phyloP scores from a whole-genome alignment of 2,888 invertebrate genomes.

The Cheilosia vernalis region DNA sequence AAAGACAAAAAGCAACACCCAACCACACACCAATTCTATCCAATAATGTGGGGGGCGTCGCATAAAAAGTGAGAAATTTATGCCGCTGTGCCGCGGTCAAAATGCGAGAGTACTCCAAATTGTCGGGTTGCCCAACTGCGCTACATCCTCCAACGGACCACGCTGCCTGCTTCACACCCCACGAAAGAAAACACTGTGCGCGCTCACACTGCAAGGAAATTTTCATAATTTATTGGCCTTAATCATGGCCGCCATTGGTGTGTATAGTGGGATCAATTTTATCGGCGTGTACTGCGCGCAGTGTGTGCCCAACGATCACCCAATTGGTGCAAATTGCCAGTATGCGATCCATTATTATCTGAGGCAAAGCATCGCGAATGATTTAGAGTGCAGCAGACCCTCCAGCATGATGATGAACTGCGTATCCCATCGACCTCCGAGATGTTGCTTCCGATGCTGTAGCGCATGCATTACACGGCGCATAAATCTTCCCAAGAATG shows the following conservation, averaged over 20 bases:
- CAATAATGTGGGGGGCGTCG: conserved; percentile 68
- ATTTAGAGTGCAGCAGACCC: conserved; percentile 70
- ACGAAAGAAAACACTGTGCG: conserved; percentile 21
- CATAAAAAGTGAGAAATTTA: conserved; percentile 57
- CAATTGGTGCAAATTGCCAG: conserved; percentile 75
- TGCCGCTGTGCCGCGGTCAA: conserved; percentile 56
- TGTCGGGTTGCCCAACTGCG: conserved; percentile 36
- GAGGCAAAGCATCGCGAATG: conserved; percentile 64
- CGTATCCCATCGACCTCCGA: conserved; percentile 64
- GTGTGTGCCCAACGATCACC: conserved; percentile 65
- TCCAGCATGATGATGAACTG: conserved; percentile 74
- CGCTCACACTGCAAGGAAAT: conserved; percentile 26
- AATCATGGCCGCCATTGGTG: conserved; percentile 71
- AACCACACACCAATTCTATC: conserved; percentile 51
- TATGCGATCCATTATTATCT: conserved; percentile 70
- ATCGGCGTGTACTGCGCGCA: conserved; percentile 26
- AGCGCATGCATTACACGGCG: conserved; percentile 14
- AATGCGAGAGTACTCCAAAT: conserved; percentile 31
- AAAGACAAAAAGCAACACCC: background rate
- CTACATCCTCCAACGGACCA: conserved; percentile 43
- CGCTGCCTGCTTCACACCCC: conserved; percentile 59
- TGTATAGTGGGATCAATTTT: conserved; percentile 71
- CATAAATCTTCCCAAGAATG: conserved; percentile 59
- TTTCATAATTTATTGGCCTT: conserved; percentile 74
- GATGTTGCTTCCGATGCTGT: conserved; percentile 54